phyloP scores from a whole-genome alignment of 2,113 vertebrate species.

The Aptenodytes forsteri region DNA sequence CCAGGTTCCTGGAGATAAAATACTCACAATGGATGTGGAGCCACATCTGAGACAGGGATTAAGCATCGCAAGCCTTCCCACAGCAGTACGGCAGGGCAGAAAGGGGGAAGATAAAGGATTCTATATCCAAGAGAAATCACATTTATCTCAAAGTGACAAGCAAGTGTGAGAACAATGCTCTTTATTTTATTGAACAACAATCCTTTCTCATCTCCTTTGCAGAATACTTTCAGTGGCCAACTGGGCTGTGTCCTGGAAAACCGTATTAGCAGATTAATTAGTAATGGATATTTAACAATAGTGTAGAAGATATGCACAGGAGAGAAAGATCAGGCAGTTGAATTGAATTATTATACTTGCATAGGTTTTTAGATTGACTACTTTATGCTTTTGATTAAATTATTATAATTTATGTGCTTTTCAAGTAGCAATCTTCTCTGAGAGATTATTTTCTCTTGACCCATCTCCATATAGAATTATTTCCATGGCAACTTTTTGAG shows the following conservation, averaged over 20 bases:
- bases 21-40: not conserved
- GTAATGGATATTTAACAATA: slow-evolving; percentile 40
- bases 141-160: not conserved
- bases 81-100: not conserved
- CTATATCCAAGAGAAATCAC: slow-evolving; percentile 6
- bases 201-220: not conserved
- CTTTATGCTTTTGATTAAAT: slow-evolving; percentile 49
- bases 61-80: not conserved
- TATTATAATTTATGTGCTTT: slow-evolving; percentile 59
- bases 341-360: slow-evolving; percentile 42
- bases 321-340: slow-evolving; percentile 14
- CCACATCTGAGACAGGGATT: not conserved
- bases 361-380: slow-evolving; percentile 16
- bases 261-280: slow-evolving; percentile 19
- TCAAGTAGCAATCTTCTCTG: slow-evolving; percentile 22
- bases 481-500: slow-evolving; percentile 51
- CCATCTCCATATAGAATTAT: slow-evolving; percentile 48
- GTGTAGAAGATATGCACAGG: not conserved
- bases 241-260: slow-evolving; percentile 15
- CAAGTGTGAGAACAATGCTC: not conserved
- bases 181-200: not conserved
- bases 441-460: slow-evolving; percentile 43
- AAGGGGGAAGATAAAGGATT: not conserved
- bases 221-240: slow-evolving; percentile 2
- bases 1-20: not conserved